A percentile compares a stretch with the other conserved stretches of the same genome.
These are phyloP conservation scores for Beaufortia kweichowensis DNA, from an alignment of 2,113 vertebrate genomes.

Conservation along the genomic window DNA sequence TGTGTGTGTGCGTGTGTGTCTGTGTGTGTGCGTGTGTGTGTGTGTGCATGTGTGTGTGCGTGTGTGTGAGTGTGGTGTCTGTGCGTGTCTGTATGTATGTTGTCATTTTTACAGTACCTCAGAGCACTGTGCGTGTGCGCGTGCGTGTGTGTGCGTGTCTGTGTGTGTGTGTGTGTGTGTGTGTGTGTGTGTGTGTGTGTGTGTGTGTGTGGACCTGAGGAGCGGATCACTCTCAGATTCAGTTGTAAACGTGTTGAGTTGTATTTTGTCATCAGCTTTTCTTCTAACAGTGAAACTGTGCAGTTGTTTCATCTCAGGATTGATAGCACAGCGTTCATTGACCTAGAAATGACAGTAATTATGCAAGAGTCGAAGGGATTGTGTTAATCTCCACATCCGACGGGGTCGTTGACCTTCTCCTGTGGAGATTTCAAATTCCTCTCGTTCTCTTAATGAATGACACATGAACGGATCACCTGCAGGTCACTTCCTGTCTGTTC, in stretches of 20 bases:
- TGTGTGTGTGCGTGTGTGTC: too few species aligned
- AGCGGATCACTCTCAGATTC: too few species aligned
- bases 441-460: constrained; percentile 20
- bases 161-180: too few species aligned
- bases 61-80: background rate
- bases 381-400: constrained; percentile 49
- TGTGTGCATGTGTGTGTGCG: background rate
- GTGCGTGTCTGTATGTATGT: too few species aligned
- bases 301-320: background rate
- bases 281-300: background rate
- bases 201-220: background rate
- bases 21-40: too few species aligned
- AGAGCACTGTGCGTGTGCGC: too few species aligned
- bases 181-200: too few species aligned
- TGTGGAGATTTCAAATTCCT: constrained; percentile 4
- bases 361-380: constrained; percentile 44
- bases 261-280: too few species aligned
- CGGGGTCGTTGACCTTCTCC: constrained; percentile 36
- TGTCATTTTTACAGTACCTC: too few species aligned
- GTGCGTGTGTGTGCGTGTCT: background rate
- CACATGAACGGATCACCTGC: constrained; percentile 12
- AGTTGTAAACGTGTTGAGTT: too few species aligned
- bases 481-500: background rate
- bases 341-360: constrained; percentile 51
- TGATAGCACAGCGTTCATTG: constrained; percentile 5